A percentile compares a stretch with the other conserved stretches of the same genome.
Conservation (phyloP, 2,888 invertebrate species). For the Philonicus albiceps region DNA sequence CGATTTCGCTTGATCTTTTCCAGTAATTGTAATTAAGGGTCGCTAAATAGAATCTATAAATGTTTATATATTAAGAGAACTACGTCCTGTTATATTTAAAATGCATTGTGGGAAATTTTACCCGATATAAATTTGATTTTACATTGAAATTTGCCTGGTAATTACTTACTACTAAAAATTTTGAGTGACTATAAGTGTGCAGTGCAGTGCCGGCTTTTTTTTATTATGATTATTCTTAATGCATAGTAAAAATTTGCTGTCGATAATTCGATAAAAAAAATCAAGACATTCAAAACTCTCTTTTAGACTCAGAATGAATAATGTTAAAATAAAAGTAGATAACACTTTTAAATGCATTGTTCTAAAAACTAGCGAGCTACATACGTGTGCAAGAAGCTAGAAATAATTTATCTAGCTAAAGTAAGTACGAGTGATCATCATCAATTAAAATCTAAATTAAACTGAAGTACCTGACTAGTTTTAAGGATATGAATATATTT, state of each 20-base stretch:
- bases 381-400: not conserved
- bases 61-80: slow-evolving; percentile 34
- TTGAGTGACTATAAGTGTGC: slow-evolving; percentile 6
- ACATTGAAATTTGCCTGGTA: slow-evolving; percentile 1
- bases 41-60: slow-evolving; percentile 13
- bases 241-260: not conserved
- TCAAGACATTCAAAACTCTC: not conserved
- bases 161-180: not conserved
- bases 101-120: not conserved
- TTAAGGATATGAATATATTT: slow-evolving; percentile 42
- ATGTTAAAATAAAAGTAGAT: not conserved
- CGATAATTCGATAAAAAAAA: not conserved
- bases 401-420: not conserved
- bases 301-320: not conserved
- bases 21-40: not conserved
- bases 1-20: slow-evolving; percentile 30
- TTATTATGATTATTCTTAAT: not conserved
- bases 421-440: not conserved
- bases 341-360: not conserved
- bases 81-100: slow-evolving; percentile 35
- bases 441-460: not conserved
- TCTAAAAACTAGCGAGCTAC: not conserved
- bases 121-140: not conserved
- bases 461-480: slow-evolving; percentile 48
- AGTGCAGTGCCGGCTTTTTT: not conserved